These are phyloP conservation scores for Pseudomugil gertrudae DNA, from an alignment of 2,797 vertebrate species.

Conservation along the genomic window DNA sequence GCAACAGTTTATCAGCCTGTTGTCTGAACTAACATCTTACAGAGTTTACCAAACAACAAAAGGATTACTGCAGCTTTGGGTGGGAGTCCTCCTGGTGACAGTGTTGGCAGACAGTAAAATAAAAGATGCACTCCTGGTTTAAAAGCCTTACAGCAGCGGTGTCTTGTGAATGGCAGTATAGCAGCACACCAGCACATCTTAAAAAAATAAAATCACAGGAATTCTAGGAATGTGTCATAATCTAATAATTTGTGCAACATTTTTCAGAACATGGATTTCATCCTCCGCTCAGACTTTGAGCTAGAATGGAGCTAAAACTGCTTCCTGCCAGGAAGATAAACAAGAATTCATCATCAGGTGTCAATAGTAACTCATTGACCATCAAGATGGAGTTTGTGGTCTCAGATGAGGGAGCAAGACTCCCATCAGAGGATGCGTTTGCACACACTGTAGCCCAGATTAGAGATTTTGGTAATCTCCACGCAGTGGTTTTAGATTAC, in stretches of 20 bases:
- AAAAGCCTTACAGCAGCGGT: background rate
- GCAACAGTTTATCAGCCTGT: slow-evolving; percentile 10
- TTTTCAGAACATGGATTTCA: background rate
- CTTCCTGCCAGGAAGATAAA: background rate
- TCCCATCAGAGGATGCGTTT: slow-evolving; percentile 45
- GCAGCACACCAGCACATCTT: background rate
- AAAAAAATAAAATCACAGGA: background rate
- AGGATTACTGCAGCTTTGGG: slow-evolving; percentile 5
- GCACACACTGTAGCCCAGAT: slow-evolving; percentile 60
- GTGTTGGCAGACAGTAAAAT: slow-evolving; percentile 8
- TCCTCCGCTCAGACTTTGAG: too few relatives aligned
- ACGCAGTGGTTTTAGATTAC: slow-evolving; percentile 69
- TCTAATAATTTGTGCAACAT: background rate
- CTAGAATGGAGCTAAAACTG: background rate
- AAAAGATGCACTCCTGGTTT: background rate
- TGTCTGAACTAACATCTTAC: background rate
- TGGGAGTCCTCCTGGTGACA: background rate
- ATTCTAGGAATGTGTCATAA: too few relatives aligned
- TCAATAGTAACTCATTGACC: background rate
- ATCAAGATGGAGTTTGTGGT: background rate
- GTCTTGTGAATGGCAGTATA: background rate
- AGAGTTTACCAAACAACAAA: slow-evolving; percentile 15
- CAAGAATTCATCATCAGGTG: background rate
- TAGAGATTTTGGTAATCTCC: slow-evolving; percentile 72
- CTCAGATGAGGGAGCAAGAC: slow-evolving; percentile 33